Conservation (phyloP, 1,140 invertebrate species). For the Penaeus chinensis region DNA sequence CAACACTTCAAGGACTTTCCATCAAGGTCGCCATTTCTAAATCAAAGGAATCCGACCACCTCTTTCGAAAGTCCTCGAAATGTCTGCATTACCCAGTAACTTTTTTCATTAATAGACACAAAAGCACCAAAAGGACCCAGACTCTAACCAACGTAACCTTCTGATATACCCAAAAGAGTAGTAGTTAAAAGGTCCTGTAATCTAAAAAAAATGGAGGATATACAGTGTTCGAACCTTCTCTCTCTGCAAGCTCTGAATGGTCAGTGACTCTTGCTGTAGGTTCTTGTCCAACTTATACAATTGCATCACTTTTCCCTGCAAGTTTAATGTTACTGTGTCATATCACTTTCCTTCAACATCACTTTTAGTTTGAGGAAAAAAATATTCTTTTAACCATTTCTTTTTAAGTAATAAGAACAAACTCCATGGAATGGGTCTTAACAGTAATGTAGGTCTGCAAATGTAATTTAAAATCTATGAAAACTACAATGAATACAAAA, state of each 20-base stretch:
- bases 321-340: slow-evolving; percentile 63
- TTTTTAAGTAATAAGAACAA: background rate
- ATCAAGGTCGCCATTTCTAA: background rate
- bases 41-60: too few species aligned
- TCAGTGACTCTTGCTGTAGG: slow-evolving; percentile 87
- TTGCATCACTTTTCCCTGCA: slow-evolving; percentile 81
- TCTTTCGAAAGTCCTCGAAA: too few species aligned
- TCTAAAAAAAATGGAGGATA: slow-evolving; percentile 44
- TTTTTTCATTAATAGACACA: slow-evolving; percentile 24
- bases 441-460: too few species aligned
- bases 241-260: slow-evolving; percentile 83
- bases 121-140: slow-evolving; percentile 55
- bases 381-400: slow-evolving; percentile 11
- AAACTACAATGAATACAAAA: slow-evolving; percentile 14
- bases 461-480: too few species aligned
- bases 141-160: slow-evolving; percentile 48
- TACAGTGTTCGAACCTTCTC: slow-evolving; percentile 76
- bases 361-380: slow-evolving; percentile 3
- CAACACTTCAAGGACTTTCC: slow-evolving; percentile 44
- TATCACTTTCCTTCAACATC: slow-evolving; percentile 47
- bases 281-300: slow-evolving; percentile 85
- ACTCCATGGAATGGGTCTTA: too few species aligned
- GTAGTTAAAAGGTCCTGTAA: slow-evolving; percentile 33
- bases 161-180: slow-evolving; percentile 45
- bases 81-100: too few species aligned